Evolutionary conservation across 2,888 invertebrate species (phyloP).

Genomic region (Pseudoips prasinana): DNA sequence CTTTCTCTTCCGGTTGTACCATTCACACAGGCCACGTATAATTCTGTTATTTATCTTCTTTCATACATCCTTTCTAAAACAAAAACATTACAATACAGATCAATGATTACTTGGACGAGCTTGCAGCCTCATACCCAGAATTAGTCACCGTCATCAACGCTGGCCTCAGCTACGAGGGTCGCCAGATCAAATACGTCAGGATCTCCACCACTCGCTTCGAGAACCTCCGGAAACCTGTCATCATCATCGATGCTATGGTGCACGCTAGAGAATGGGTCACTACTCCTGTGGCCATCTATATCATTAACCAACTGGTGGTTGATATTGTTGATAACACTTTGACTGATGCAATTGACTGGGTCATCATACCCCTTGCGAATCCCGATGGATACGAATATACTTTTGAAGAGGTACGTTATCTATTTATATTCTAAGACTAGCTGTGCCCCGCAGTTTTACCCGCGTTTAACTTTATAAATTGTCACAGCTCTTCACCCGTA

Average conservation of each 20-base stretch:
- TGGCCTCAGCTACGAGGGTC: conserved; percentile 81
- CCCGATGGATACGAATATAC: conserved; percentile 89
- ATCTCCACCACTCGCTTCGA: conserved; percentile 78
- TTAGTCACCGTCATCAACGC: conserved; percentile 78
- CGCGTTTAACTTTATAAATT: too few species aligned
- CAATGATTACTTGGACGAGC: conserved; percentile 64
- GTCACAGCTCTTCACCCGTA: too few species aligned
- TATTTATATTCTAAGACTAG: too few species aligned
- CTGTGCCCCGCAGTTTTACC: too few species aligned
- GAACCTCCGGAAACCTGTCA: conserved; percentile 74
- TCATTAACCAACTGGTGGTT: conserved; percentile 84
- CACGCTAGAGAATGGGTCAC: conserved; percentile 89
- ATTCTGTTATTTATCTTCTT: too few species aligned
- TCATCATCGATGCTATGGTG: conserved; percentile 83
- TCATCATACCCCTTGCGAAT: conserved; percentile 85
- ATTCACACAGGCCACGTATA: too few species aligned
- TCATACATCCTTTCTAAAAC: too few species aligned
- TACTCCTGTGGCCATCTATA: conserved; percentile 84
- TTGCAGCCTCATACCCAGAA: conserved; percentile 69
- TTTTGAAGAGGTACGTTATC: conserved; percentile 72
- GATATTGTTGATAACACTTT: conserved; percentile 74
- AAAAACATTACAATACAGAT: conserved; percentile 75
- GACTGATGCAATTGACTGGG: conserved; percentile 84
- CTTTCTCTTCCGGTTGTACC: too few species aligned
- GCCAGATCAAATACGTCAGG: conserved; percentile 82